Evolutionary conservation across 2,113 vertebrate genomes (phyloP).

Genomic region (Paedocypris sp.): DNA sequence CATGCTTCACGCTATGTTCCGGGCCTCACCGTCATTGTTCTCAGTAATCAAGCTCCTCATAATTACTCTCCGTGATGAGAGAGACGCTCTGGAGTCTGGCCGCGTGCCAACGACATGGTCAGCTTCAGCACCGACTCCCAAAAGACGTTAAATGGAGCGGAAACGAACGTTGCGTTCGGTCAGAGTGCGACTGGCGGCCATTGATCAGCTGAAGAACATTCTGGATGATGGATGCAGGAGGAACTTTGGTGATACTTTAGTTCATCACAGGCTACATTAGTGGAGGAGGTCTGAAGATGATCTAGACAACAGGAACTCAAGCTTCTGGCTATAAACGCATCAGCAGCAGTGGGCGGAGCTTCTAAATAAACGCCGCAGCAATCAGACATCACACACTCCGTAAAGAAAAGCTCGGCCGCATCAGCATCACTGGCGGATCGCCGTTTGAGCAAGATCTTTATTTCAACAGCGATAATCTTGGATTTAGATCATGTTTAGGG

Average conservation of each 20-base stretch:
- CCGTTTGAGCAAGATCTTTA: too few species aligned
- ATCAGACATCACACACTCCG: constrained; percentile 11
- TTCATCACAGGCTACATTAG: constrained; percentile 11
- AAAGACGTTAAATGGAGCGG: too few species aligned
- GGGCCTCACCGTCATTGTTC: too few species aligned
- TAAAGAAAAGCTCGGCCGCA: too few species aligned
- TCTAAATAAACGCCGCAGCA: neutral
- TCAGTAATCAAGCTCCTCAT: constrained; percentile 13
- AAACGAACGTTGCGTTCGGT: too few species aligned
- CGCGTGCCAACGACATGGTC: neutral
- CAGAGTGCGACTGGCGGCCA: too few species aligned
- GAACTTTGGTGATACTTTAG: constrained; percentile 7
- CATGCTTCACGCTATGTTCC: too few species aligned
- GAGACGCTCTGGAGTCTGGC: constrained; percentile 7
- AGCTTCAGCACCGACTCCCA: too few species aligned
- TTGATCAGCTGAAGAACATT: neutral
- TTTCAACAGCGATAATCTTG: too few species aligned
- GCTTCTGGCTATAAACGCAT: constrained; percentile 12
- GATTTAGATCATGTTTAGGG: too few species aligned
- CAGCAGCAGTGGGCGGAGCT: neutral
- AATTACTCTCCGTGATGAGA: constrained; percentile 9
- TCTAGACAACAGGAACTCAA: neutral
- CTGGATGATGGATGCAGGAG: constrained; percentile 6
- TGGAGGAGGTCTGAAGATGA: constrained; percentile 5
- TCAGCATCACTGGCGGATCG: too few species aligned